phyloP scores from a whole-genome alignment of 2,113 vertebrate species.

The Conger conger region DNA sequence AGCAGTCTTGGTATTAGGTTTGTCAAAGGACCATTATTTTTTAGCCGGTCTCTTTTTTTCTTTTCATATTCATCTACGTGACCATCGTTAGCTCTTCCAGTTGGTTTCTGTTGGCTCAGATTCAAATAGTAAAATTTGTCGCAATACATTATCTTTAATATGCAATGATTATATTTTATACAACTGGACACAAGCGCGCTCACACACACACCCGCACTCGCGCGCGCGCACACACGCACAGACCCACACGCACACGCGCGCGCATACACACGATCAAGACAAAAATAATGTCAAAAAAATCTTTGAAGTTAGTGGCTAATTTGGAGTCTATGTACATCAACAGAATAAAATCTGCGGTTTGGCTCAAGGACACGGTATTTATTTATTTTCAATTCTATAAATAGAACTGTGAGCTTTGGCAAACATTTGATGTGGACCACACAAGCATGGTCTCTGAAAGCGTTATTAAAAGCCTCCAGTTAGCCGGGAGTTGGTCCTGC shows the following conservation, averaged over 20 bases:
- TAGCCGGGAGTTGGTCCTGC: not conserved
- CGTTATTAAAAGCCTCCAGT: not conserved
- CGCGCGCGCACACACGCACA: not conserved
- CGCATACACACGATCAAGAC: not conserved
- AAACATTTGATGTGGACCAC: slow-evolving; percentile 23
- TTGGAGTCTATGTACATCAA: not conserved
- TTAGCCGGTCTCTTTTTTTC: not conserved
- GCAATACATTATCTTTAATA: too few species aligned
- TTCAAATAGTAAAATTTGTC: not conserved
- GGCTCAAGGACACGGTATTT: not conserved
- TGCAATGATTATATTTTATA: too few species aligned
- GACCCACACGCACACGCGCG: not conserved
- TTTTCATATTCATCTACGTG: not conserved
- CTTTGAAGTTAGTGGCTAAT: not conserved
- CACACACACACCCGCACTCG: not conserved
- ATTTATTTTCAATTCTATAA: slow-evolving; percentile 22
- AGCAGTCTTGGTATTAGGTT: not conserved
- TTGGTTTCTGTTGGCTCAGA: not conserved
- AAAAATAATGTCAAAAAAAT: not conserved
- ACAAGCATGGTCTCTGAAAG: slow-evolving; percentile 5
- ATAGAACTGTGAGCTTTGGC: slow-evolving; percentile 11
- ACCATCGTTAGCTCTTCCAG: not conserved
- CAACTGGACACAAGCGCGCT: not conserved
- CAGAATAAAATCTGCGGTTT: not conserved
- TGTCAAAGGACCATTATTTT: slow-evolving; percentile 2